phyloP scores from a whole-genome alignment of 2,888 invertebrate species.

The Coronaproctus castanopsis region DNA sequence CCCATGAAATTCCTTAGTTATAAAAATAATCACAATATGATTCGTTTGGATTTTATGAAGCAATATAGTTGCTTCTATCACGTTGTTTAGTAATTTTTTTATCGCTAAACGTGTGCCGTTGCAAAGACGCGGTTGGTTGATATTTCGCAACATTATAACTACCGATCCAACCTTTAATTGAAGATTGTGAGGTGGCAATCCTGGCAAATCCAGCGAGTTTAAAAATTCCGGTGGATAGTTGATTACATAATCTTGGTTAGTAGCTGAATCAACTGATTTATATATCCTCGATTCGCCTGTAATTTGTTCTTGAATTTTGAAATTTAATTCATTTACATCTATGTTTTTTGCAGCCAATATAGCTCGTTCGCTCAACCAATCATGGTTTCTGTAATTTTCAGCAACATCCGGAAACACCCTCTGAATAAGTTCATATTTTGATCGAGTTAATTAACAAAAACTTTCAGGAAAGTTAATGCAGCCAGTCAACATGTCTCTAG shows the following conservation, averaged over 20 bases:
- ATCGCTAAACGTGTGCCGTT: no score
- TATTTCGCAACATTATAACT: no score
- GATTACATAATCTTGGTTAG: neutral
- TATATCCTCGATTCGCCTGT: neutral
- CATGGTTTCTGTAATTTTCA: neutral
- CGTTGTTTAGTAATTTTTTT: no score
- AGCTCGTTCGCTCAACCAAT: neutral
- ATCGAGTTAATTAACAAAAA: neutral
- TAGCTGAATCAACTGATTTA: neutral
- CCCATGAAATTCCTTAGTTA: no score
- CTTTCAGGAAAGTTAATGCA: neutral
- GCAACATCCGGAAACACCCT: neutral
- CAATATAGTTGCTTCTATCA: no score
- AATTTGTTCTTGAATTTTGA: neutral
- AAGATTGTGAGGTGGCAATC: no score
- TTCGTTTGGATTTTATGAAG: no score
- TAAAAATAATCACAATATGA: no score
- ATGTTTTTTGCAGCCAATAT: neutral
- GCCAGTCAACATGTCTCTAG: neutral
- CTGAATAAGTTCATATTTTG: neutral
- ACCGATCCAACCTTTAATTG: no score
- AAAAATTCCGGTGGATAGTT: no score
- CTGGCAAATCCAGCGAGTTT: no score
- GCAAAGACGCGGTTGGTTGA: no score
- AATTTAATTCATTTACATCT: neutral